A percentile compares a stretch with the other conserved stretches of the same genome.
phyloP scores from a whole-genome alignment of 37 sponge, comb jelly and placozoan genomes.

The Crambe crambe region DNA sequence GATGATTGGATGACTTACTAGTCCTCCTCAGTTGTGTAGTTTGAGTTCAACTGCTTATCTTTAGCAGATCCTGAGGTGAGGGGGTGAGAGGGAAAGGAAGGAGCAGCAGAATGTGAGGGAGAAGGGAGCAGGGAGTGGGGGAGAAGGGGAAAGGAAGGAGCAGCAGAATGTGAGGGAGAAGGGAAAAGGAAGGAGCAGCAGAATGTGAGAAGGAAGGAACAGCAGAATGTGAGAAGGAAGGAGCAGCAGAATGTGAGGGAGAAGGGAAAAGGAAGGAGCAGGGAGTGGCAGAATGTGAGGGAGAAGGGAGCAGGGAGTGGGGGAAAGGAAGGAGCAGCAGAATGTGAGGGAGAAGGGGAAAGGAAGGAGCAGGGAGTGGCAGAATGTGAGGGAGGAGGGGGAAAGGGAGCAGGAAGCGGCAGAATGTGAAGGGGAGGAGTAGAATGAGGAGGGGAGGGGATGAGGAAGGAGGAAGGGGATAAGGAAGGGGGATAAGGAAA shows the following conservation, averaged over 20 bases:
- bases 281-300: background rate
- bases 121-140: no score
- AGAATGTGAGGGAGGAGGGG: background rate
- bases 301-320: background rate
- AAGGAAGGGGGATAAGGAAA: no score
- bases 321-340: background rate
- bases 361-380: background rate
- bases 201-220: background rate
- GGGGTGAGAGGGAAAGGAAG: background rate
- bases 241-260: background rate
- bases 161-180: background rate
- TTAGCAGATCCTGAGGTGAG: slow-evolving; percentile 26
- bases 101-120: no score
- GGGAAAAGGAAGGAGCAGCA: background rate
- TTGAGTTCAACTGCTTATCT: background rate
- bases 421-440: background rate
- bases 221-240: background rate
- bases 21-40: slow-evolving; percentile 59
- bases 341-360: background rate
- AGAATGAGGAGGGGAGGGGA: no score
- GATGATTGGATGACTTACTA: slow-evolving; percentile 17
- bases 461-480: no score
- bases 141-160: no score
- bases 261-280: background rate
- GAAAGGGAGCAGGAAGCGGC: background rate